Conservation (phyloP, 2,797 vertebrate genomes). For the Acanthopagrus latus region DNA sequence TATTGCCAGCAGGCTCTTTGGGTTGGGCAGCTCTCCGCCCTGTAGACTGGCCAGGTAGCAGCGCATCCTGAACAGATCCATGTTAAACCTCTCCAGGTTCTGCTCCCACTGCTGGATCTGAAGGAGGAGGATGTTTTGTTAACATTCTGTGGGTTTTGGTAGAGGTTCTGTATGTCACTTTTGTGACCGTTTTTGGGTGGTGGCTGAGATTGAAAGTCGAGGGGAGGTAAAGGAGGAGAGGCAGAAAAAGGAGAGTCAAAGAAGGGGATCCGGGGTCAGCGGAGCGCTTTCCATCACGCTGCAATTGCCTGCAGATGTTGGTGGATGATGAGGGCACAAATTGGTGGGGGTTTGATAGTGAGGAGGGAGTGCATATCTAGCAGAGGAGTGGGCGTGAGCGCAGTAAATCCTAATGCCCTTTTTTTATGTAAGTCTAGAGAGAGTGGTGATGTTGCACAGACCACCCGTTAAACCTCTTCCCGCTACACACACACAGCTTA, state of each 20-base stretch:
- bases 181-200: background rate
- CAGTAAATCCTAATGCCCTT: slow-evolving; percentile 59
- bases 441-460: slow-evolving; percentile 68
- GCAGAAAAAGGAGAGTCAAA: slow-evolving; percentile 25
- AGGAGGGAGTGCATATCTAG: slow-evolving; percentile 47
- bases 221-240: background rate
- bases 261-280: slow-evolving; percentile 60
- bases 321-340: slow-evolving; percentile 47
- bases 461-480: slow-evolving; percentile 62
- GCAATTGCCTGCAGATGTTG: slow-evolving; percentile 84
- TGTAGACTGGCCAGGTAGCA: slow-evolving; percentile 96
- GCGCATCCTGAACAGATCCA: slow-evolving; percentile 94
- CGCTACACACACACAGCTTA: slow-evolving; percentile 33
- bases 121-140: slow-evolving; percentile 17
- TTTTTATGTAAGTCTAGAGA: slow-evolving; percentile 64
- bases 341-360: slow-evolving; percentile 53
- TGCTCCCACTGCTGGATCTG: slow-evolving; percentile 98
- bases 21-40: slow-evolving; percentile 95
- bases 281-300: slow-evolving; percentile 57
- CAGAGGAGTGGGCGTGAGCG: slow-evolving; percentile 28
- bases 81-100: slow-evolving; percentile 96
- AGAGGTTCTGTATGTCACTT: background rate
- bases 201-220: background rate
- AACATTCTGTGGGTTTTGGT: background rate
- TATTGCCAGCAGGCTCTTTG: slow-evolving; percentile 93